These are phyloP conservation scores for Machaerirhynchus nigripectus DNA, from an alignment of 2,113 vertebrate species.

Conservation along the genomic window DNA sequence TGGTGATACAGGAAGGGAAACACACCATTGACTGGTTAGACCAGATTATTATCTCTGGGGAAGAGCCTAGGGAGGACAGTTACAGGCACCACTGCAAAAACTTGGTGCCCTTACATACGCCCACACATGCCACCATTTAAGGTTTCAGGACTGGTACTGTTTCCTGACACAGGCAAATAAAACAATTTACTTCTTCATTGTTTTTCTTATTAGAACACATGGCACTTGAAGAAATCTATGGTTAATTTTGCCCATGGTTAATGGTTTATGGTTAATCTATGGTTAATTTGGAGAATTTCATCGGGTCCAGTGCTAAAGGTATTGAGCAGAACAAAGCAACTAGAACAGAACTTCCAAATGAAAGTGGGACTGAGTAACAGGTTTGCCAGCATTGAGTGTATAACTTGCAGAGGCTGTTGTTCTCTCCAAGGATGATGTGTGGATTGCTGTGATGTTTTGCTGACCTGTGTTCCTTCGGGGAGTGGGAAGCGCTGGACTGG, in stretches of 20 bases:
- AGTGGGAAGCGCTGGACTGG: slow-evolving; percentile 71
- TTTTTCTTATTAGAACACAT: neutral
- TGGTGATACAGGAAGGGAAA: neutral
- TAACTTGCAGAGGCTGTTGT: neutral
- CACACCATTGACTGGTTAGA: neutral
- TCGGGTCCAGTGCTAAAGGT: neutral
- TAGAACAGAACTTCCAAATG: neutral
- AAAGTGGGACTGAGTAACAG: neutral
- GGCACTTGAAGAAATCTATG: neutral
- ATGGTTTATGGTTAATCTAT: neutral
- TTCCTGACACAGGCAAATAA: neutral
- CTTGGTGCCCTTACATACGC: neutral
- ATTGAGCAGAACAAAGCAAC: neutral
- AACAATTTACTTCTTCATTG: neutral
- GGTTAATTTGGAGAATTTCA: neutral
- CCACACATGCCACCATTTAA: neutral
- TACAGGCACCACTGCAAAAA: neutral
- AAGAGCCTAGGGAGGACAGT: neutral
- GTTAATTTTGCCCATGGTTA: neutral
- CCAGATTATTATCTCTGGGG: neutral
- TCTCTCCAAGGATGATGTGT: neutral
- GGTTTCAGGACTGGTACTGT: neutral
- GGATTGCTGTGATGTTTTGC: neutral
- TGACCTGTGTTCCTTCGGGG: slow-evolving; percentile 83
- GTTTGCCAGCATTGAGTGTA: neutral